Conservation (phyloP, 2,113 vertebrate species). For the Macaca nemestrina region DNA sequence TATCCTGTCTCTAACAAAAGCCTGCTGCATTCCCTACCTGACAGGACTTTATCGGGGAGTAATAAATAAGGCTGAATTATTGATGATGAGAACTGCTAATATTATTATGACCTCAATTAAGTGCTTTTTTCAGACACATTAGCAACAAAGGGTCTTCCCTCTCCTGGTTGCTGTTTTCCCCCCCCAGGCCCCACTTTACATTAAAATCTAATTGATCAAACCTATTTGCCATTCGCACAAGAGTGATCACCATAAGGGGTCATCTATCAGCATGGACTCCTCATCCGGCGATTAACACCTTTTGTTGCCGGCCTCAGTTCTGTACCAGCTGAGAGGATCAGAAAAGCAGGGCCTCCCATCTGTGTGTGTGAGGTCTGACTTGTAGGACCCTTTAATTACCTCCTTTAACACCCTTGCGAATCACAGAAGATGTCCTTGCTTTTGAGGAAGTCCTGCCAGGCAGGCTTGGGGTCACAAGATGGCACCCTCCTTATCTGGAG, state of each 20-base stretch:
- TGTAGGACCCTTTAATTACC: slow-evolving; percentile 81
- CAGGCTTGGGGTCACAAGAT: slow-evolving; percentile 78
- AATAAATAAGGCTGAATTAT: slow-evolving; percentile 91
- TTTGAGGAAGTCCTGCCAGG: slow-evolving; percentile 78
- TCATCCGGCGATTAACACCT: slow-evolving; percentile 98
- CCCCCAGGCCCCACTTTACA: slow-evolving; percentile 87
- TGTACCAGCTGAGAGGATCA: slow-evolving; percentile 91
- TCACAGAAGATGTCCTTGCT: slow-evolving; percentile 73
- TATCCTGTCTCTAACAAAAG: slow-evolving; percentile 82
- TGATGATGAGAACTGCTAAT: slow-evolving; percentile 89
- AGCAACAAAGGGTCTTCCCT: slow-evolving; percentile 88
- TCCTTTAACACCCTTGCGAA: slow-evolving; percentile 75
- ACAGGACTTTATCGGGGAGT: slow-evolving; percentile 85
- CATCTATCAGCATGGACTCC: slow-evolving; percentile 94
- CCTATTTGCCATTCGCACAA: slow-evolving; percentile 92
- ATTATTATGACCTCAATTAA: slow-evolving; percentile 92
- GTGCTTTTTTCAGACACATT: slow-evolving; percentile 88
- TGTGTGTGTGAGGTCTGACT: slow-evolving; percentile 83
- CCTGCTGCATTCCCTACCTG: slow-evolving; percentile 75
- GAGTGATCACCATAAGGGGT: slow-evolving; percentile 93
- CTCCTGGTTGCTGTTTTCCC: slow-evolving; percentile 78
- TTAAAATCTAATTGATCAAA: slow-evolving; percentile 95
- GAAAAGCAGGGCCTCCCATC: slow-evolving; percentile 90
- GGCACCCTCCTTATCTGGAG: slow-evolving; percentile 76
- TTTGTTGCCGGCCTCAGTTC: slow-evolving; percentile 93